Evolutionary conservation across 2,888 invertebrate species (phyloP), one percentile per base, ranked within the genome.

Genomic region (Liposcelis brunnea): DNA sequence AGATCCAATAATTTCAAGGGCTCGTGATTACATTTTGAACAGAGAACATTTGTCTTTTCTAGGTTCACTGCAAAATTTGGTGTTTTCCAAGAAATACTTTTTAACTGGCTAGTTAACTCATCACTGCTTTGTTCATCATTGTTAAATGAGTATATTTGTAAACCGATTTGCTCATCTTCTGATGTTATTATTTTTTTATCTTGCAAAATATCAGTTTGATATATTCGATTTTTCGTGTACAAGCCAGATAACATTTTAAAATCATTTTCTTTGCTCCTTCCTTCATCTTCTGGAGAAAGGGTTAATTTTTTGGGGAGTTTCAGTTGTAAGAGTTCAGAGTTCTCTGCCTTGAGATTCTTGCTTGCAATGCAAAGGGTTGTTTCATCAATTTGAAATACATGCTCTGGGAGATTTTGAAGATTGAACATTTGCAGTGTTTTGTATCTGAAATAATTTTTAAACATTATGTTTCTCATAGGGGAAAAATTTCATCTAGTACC

Each of bases 231-330:
- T 19, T 40, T 21, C 7, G 12, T 12, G 21, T 15, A 40, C 7
- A 16, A 8, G 4, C 40, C 40, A 5, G 40, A 40, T 5, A 14
- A 3, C 12, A 40, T 40, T 16, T 40, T 21, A 18, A 40, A 40
- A 21, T 40, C 40, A 40, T 40, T 40, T 6, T 21, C 40, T 21
- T 40, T 40, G 11, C 40, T 19, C 12, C 40, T 16, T n/a, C 19
- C 40, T 19, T 19, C 21, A 6, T 6, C 40, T 18, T 40, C 40
- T 18, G 3, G 19, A 19, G 40, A 18, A 3, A 40, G 11, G 4
- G 21, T 14, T 19, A 40, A 40, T 19, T 40, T 40, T 7, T 14
- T 19, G n/a, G 40, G 40, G 6, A 40, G 3, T 40, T 14, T 40
- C 12, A 40, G 16, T 10, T 21, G 21, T 21, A 40, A n/a, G 3